Evolutionary conservation across 2,113 vertebrate species (phyloP), one percentile per base, ranked within the genome.

Genomic region (Prietella phreatophila): DNA sequence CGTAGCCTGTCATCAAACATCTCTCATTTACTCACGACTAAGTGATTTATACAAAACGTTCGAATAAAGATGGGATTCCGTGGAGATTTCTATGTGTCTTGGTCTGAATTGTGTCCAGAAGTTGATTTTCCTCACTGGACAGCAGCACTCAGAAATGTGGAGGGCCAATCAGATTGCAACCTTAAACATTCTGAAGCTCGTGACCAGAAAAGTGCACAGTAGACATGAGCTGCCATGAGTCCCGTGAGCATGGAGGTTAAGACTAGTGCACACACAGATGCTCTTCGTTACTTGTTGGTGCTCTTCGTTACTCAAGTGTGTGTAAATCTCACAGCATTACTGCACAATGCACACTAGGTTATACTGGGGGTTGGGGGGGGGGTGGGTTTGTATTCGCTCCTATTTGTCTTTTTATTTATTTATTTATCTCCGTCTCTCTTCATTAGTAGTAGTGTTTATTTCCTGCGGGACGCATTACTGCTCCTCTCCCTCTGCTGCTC

Each of bases 381-480:
- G 42, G 56, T 50, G 47, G 53, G 58, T 27, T 42, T 42, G 7
- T 15, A 42, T 82, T 19, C 56, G 42, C 22, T 61, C 33, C 25
- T 55, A 3, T 33, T 56, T 56, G 11, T 78, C 22, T 88, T 93
- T 90, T 50, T 50, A 47, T 47, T 6, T 47, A 47, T 86, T 88
- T 90, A 91, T 88, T 92, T 89, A 84, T 86, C 91, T 91, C 53
- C 20, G 33, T 79, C 53, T 84, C 61, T 69, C 3, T 84, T 36
- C n/a, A 58, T 86, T 53, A 27, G 33, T 50, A 50, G 22, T 50
- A 47, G 42, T n/a, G 50, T 79, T 73, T 58, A 67, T 89, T 85
- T 71, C 87, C 65, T 42, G 47, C 15, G 83, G 79, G 80, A 56
- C 60, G 25, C 27, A 27, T 17, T 47, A 50, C 91, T 0, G 56